These are phyloP conservation scores for Notarius lentiginosus DNA, from an alignment of 2,113 vertebrate genomes.

Conservation along the genomic window DNA sequence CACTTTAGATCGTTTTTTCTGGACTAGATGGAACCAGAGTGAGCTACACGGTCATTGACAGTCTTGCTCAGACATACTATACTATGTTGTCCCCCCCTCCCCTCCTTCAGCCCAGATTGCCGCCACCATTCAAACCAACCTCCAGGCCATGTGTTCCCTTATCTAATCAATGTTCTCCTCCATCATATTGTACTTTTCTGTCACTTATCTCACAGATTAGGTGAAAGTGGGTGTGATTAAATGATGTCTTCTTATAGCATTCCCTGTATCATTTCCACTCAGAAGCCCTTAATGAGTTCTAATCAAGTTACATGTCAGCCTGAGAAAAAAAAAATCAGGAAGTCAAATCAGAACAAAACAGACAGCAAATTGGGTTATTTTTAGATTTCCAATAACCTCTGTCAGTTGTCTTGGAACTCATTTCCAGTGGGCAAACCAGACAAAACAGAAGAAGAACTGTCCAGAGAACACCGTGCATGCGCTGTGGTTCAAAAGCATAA, in stretches of 20 bases:
- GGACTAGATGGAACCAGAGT: too few species aligned
- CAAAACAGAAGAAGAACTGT: too few species aligned
- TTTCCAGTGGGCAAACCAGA: background rate
- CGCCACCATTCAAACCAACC: background rate
- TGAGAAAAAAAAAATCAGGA: constrained; percentile 24
- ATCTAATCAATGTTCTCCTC: background rate
- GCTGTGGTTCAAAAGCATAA: too few species aligned
- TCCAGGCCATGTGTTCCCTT: background rate
- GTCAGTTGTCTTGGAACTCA: background rate
- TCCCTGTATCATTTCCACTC: constrained; percentile 15
- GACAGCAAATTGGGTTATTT: constrained; percentile 31
- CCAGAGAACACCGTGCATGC: too few species aligned
- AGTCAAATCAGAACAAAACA: constrained; percentile 21
- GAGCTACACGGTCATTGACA: too few species aligned
- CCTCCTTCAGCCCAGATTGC: background rate
- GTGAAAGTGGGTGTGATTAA: constrained; percentile 10
- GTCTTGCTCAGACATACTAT: background rate
- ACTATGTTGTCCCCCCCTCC: background rate
- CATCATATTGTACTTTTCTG: background rate
- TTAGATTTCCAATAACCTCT: constrained; percentile 21
- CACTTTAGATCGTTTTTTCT: too few species aligned
- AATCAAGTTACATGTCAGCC: constrained; percentile 31
- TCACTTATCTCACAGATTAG: constrained; percentile 16
- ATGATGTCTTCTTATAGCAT: background rate
- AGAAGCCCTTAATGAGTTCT: constrained; percentile 20